These are phyloP conservation scores for Vultur gryphus DNA, from an alignment of 2,797 vertebrate species.

Conservation along the genomic window DNA sequence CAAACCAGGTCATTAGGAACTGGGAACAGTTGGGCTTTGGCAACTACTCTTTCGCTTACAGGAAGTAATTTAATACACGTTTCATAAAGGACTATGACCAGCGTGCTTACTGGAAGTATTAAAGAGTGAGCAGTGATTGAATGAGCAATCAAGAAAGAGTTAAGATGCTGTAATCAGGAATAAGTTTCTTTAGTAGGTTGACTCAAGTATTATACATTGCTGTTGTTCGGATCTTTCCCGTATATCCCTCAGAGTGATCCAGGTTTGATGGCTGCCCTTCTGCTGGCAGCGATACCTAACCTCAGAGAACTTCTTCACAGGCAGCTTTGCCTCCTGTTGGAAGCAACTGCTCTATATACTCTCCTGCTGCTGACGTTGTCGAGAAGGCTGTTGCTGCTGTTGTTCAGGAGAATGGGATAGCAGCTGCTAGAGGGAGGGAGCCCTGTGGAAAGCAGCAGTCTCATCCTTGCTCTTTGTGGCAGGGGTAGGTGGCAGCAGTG, in stretches of 20 bases:
- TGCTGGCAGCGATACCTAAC: neutral
- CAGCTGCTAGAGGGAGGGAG: neutral
- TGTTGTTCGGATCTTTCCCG: neutral
- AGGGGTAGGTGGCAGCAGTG: neutral
- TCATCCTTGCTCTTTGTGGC: neutral
- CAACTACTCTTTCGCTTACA: neutral
- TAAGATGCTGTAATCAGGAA: neutral
- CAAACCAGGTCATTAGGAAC: neutral
- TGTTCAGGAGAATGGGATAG: neutral
- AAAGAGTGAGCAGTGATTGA: neutral
- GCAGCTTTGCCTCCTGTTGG: neutral
- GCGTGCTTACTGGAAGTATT: neutral
- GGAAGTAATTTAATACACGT: neutral
- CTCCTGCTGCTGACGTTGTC: rapidly evolving
- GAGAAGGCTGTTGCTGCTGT: neutral
- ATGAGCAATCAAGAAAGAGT: neutral
- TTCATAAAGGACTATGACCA: neutral
- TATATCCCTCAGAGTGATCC: neutral
- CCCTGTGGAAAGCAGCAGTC: neutral
- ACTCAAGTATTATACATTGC: neutral
- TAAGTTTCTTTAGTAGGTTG: neutral
- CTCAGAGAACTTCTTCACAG: neutral
- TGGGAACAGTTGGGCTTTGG: neutral
- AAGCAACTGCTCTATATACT: neutral
- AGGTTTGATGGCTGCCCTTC: neutral